Evolutionary conservation across 2,888 invertebrate species (phyloP).

Genomic region (Stenotaenia linearis): DNA sequence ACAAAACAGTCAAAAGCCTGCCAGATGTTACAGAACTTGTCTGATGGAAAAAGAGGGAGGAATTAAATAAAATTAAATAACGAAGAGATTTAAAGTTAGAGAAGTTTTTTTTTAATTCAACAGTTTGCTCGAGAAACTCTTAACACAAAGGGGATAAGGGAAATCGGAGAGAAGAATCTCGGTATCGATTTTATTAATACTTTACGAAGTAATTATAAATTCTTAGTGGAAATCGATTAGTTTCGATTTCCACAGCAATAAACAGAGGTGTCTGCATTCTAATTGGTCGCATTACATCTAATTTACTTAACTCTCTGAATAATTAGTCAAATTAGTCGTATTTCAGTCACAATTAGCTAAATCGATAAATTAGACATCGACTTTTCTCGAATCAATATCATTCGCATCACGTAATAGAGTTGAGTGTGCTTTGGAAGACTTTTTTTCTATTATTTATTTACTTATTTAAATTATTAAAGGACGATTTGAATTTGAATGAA

Average conservation of each 20-base stretch:
- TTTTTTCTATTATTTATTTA: too few species aligned
- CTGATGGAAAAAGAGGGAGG: neutral
- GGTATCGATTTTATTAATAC: neutral
- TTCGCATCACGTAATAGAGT: too few species aligned
- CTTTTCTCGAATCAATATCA: neutral
- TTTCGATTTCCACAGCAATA: neutral
- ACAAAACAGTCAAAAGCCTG: neutral
- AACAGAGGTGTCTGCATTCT: neutral
- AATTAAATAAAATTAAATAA: neutral
- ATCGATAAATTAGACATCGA: neutral
- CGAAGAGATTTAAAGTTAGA: slow-evolving; percentile 2
- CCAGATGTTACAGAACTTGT: slow-evolving; percentile 2
- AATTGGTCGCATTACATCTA: neutral
- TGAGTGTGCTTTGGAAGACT: too few species aligned
- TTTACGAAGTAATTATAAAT: neutral
- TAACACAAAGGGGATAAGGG: too few species aligned
- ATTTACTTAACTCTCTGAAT: neutral
- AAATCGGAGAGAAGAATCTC: neutral
- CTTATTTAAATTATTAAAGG: neutral
- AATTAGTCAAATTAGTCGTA: neutral
- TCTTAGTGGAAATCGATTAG: neutral
- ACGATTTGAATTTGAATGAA: neutral
- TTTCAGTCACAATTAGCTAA: neutral
- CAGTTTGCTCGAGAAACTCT: too few species aligned
- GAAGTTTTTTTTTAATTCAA: neutral